Evolutionary conservation across 2,888 invertebrate genomes (phyloP), one percentile per base, ranked within the genome.

Genomic region (Nemotelus pantherinus): DNA sequence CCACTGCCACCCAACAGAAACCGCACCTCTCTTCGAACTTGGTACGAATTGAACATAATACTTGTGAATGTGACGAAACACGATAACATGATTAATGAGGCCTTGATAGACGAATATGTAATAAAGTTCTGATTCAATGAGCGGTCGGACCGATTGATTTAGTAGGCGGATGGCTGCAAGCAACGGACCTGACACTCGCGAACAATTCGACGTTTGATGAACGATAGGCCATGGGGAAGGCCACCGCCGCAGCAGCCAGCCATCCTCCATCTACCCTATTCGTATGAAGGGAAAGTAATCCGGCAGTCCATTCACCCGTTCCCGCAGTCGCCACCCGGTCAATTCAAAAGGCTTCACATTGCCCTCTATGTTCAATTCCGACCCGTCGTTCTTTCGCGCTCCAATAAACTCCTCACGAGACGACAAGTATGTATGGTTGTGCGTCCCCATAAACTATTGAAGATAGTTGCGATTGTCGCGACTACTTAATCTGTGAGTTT

Each of bases 41-140:
- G 41, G 74, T 60, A 47, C 74, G 39, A 60, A 60, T 70, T 60
- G 63, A 47, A 48, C n/a, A 57, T 76, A 68, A 47, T 60, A 77
- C 67, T 53, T 71, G 76, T 76, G 72, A 79, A 71, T 79, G 75
- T 70, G 79, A 77, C 77, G 79, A 79, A 79, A 55, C 63, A 64
- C 64, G 79, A 79, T 79, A 79, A 79, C 71, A 77, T 79, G 77
- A 79, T 79, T 79, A 79, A 77, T 79, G 77, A 77, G 72, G 57
- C 55, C 72, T 77, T 79, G 76, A 79, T 79, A 76, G 79, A 60
- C 76, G 76, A 77, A 76, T 76, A 77, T 71, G 57, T 72, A 77
- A 79, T 79, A 75, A 74, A 79, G 67, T 60, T 67, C 47, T 50
- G 60, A 67, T 72, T 57, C 71, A 47, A 44, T 67, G 72, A 71